A percentile compares a stretch with the other conserved stretches of the same genome.
Evolutionary conservation across 2,113 vertebrate genomes (phyloP).

Genomic region (Etheostoma cragini): DNA sequence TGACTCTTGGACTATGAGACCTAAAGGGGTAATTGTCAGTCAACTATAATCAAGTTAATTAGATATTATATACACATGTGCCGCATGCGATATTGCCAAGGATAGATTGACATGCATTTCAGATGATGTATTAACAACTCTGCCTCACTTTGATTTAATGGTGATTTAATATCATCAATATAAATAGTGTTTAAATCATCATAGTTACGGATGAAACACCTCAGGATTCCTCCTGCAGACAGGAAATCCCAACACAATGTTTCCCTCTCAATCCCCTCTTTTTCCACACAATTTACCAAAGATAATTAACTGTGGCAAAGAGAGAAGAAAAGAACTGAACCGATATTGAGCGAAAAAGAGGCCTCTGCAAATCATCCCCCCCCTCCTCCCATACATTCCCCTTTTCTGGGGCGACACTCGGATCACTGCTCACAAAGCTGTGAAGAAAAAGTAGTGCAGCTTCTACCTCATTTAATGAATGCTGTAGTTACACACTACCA

Average conservation of each 20-base stretch:
- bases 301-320: slow-evolving; percentile 50
- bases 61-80: slow-evolving; percentile 8
- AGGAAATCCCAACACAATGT: slow-evolving; percentile 17
- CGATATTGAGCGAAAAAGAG: not conserved
- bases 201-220: slow-evolving; percentile 35
- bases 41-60: not conserved
- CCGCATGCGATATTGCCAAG: slow-evolving; percentile 15
- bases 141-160: not conserved
- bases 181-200: slow-evolving; percentile 49
- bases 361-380: not conserved
- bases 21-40: not conserved
- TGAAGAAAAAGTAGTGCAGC: slow-evolving; percentile 31
- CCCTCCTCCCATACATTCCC: fast-evolving
- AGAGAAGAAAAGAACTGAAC: slow-evolving; percentile 17
- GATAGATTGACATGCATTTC: not conserved
- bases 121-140: slow-evolving; percentile 17
- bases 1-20: not conserved
- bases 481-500: slow-evolving; percentile 57
- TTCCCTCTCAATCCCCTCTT: not conserved
- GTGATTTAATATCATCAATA: slow-evolving; percentile 19
- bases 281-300: slow-evolving; percentile 49
- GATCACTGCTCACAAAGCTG: slow-evolving; percentile 23
- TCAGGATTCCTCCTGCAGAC: slow-evolving; percentile 19
- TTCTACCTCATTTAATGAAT: slow-evolving; percentile 66
- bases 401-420: not conserved